phyloP scores from a whole-genome alignment of 2,888 invertebrate genomes.

The Halictus quadricinctus region DNA sequence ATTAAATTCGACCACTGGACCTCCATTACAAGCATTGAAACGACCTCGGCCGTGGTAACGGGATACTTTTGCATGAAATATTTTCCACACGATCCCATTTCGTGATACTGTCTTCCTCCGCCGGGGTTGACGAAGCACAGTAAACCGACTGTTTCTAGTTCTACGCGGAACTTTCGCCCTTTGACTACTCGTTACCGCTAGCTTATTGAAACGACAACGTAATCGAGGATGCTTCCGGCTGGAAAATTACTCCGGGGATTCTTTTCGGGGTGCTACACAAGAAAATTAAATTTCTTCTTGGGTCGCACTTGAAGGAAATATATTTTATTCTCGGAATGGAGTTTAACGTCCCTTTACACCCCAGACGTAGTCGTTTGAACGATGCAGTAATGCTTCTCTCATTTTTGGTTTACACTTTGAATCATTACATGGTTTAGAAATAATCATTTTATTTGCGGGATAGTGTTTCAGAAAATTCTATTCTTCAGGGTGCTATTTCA shows the following conservation, averaged over 20 bases:
- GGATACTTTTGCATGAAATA: conserved; percentile 63
- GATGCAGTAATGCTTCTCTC: not conserved
- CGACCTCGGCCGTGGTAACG: conserved; percentile 58
- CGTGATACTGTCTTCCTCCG: not conserved
- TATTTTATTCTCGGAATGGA: not conserved
- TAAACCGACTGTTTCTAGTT: conserved; percentile 13
- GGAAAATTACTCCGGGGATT: not conserved
- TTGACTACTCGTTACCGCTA: not conserved
- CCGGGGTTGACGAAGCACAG: not conserved
- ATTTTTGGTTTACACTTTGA: not conserved
- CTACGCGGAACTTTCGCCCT: not conserved
- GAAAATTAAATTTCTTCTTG: not conserved
- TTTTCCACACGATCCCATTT: conserved; percentile 31
- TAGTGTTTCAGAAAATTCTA: no score
- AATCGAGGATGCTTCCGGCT: not conserved
- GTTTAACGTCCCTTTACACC: no score
- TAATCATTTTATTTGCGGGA: no score
- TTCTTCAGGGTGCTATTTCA: no score
- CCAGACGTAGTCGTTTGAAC: not conserved
- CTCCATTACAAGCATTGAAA: conserved; percentile 68
- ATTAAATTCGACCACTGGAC: conserved; percentile 72
- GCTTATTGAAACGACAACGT: not conserved
- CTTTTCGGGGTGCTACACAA: not conserved
- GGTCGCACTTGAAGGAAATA: not conserved
- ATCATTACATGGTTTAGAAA: no score